A percentile compares a stretch with the other conserved stretches of the same genome.
These are phyloP conservation scores for Cataglyphis hispanica DNA, from an alignment of 1,140 invertebrate genomes.

Conservation along the genomic window DNA sequence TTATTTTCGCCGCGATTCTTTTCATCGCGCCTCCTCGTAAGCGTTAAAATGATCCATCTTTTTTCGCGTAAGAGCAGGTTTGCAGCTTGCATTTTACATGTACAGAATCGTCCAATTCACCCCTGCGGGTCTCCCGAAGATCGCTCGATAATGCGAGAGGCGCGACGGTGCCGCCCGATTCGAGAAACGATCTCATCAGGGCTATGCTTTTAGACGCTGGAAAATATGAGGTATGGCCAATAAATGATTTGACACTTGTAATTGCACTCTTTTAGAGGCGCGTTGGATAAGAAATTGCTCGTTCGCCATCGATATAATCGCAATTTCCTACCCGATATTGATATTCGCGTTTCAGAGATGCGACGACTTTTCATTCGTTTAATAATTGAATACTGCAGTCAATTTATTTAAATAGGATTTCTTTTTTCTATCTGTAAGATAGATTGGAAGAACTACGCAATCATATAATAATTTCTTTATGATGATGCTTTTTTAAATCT, in stretches of 20 bases:
- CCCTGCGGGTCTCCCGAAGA: conserved; percentile 52
- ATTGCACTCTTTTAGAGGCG: background rate
- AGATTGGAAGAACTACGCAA: background rate
- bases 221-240: conserved; percentile 25
- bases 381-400: conserved; percentile 25
- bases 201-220: conserved; percentile 5
- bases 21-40: background rate
- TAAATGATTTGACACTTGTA: conserved; percentile 42
- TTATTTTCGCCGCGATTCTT: background rate
- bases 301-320: background rate
- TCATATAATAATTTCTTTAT: background rate
- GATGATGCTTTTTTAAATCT: too few relatives aligned
- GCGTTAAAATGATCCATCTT: conserved; percentile 24
- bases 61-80: conserved; percentile 64
- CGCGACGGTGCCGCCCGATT: conserved; percentile 63
- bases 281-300: conserved; percentile 8
- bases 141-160: conserved; percentile 52
- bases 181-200: background rate
- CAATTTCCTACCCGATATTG: conserved; percentile 4
- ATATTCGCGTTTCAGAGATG: conserved; percentile 17
- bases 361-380: background rate
- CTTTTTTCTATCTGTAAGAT: background rate
- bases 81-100: conserved; percentile 60
- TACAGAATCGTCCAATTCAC: conserved; percentile 49
- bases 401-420: conserved; percentile 5